phyloP scores from a whole-genome alignment of 2,888 invertebrate genomes.

The Nomada hirtipes region DNA sequence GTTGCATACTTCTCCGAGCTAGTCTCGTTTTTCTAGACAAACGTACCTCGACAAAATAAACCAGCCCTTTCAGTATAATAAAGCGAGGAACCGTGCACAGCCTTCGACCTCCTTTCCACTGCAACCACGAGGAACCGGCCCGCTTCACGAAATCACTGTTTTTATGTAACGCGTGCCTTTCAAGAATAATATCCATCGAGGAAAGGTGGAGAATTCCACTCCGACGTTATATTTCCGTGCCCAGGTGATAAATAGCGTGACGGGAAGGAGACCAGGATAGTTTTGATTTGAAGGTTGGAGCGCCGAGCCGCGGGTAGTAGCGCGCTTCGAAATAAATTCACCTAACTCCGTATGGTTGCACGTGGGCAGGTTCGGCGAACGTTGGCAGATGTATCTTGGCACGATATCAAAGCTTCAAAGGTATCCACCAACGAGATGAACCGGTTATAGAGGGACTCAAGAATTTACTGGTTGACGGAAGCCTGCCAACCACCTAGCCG shows the following conservation, averaged over 20 bases:
- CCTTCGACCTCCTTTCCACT: not conserved
- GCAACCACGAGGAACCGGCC: not conserved
- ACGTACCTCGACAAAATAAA: not conserved
- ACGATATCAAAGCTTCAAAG: constrained; percentile 78
- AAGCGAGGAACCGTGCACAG: not conserved
- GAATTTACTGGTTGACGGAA: constrained; percentile 70
- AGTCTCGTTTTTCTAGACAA: not conserved
- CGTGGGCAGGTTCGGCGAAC: constrained; percentile 49
- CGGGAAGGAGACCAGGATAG: constrained; percentile 26
- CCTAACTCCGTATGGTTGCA: not conserved
- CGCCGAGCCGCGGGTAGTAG: not conserved
- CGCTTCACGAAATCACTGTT: not conserved
- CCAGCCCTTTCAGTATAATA: not conserved
- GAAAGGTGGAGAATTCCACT: constrained; percentile 51
- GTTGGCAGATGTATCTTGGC: constrained; percentile 79
- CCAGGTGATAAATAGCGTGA: constrained; percentile 41
- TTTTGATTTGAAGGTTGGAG: constrained; percentile 23
- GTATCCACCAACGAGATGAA: constrained; percentile 76
- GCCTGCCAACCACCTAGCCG: constrained; percentile 57
- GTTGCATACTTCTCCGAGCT: not conserved
- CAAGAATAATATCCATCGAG: not conserved
- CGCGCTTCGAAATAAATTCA: constrained; percentile 14
- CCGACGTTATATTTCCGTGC: constrained; percentile 14
- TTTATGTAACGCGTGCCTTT: not conserved
- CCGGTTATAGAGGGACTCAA: constrained; percentile 62